Evolutionary conservation across 2,113 vertebrate species (phyloP).

Genomic region (Lepidothrix coronata): DNA sequence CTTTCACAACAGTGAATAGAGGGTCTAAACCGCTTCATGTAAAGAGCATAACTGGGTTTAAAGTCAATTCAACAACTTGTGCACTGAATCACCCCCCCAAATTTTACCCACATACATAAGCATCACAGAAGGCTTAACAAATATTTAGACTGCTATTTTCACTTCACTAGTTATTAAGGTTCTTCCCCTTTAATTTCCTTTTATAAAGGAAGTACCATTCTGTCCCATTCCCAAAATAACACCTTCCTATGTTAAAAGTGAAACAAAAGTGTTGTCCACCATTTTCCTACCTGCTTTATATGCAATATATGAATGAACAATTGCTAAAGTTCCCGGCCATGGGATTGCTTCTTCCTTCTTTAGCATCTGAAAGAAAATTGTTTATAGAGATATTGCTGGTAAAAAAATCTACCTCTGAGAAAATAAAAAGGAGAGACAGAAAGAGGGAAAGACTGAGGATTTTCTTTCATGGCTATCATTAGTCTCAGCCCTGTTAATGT

Average conservation of each 20-base stretch:
- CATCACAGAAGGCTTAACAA: not conserved
- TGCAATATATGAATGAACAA: slow-evolving; percentile 99
- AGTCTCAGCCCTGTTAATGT: not conserved
- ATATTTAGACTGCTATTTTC: not conserved
- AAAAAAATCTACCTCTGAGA: not conserved
- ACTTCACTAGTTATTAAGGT: not conserved
- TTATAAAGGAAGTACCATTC: not conserved
- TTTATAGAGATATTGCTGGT: slow-evolving; percentile 11
- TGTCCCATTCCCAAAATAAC: not conserved
- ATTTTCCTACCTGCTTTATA: slow-evolving; percentile 95
- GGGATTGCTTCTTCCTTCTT: slow-evolving; percentile 99
- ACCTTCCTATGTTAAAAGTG: not conserved
- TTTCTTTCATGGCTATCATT: not conserved
- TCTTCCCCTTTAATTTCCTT: slow-evolving; percentile 2
- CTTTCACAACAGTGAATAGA: not conserved
- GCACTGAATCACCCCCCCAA: not conserved
- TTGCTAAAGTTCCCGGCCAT: slow-evolving; percentile 98
- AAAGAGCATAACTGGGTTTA: not conserved
- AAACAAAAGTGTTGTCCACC: not conserved
- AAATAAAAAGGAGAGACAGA: not conserved
- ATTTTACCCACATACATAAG: not conserved
- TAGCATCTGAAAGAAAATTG: slow-evolving; percentile 85
- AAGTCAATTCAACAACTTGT: not conserved
- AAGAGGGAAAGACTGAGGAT: not conserved
- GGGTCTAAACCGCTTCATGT: not conserved